These are phyloP conservation scores for Vulpes vulpes DNA, from an alignment of 2,113 vertebrate genomes.

Conservation along the genomic window DNA sequence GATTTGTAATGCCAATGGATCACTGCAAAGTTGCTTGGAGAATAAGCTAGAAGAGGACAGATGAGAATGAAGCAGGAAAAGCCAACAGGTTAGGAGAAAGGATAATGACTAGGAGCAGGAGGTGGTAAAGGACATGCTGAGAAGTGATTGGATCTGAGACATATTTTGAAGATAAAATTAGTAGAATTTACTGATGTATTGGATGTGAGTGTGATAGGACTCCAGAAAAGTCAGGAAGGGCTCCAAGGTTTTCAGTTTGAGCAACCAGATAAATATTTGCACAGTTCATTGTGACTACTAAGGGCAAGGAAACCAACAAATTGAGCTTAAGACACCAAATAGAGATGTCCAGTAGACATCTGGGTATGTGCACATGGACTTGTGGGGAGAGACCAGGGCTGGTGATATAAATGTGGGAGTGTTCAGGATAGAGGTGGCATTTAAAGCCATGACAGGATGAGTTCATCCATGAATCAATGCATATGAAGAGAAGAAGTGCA, in stretches of 20 bases:
- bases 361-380: background rate
- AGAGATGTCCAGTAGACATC: background rate
- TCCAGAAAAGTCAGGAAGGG: background rate
- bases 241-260: background rate
- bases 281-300: background rate
- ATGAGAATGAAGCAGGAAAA: background rate
- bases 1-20: background rate
- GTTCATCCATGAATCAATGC: background rate
- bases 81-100: background rate
- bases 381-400: background rate
- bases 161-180: slow-evolving; percentile 26
- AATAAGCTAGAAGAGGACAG: background rate
- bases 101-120: background rate
- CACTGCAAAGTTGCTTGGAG: background rate
- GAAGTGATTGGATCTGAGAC: background rate
- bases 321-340: background rate
- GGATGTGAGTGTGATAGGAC: background rate
- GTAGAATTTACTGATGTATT: background rate
- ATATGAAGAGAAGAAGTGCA: background rate
- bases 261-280: background rate
- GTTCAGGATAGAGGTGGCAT: background rate
- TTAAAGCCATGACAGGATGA: background rate
- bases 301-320: background rate
- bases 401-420: background rate
- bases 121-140: background rate